Percentiles rank a stretch among this genome's conserved stretches.
These are phyloP conservation scores for Galerucella nymphaeae DNA, from an alignment of 2,888 invertebrate species.

Conservation along the genomic window DNA sequence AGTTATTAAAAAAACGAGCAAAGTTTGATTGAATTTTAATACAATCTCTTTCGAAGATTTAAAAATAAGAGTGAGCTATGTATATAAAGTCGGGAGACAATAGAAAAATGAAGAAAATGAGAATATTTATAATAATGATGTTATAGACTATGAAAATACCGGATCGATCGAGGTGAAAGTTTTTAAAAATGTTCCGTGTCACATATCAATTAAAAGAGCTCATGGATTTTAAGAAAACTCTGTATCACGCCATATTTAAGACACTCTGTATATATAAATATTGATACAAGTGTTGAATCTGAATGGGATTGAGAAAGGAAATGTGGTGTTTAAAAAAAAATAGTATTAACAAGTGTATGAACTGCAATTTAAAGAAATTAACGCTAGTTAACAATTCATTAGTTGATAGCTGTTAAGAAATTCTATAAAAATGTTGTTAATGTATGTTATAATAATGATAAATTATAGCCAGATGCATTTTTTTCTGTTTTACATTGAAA, in stretches of 20 bases:
- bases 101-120: neutral
- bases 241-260: too few relatives aligned
- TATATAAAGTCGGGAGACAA: neutral
- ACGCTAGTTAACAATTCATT: slow-evolving; percentile 16
- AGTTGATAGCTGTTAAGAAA: neutral
- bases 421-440: neutral
- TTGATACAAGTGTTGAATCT: slow-evolving; percentile 21
- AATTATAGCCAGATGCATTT: too few relatives aligned
- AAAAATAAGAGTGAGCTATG: neutral
- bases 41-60: slow-evolving; percentile 5
- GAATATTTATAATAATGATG: neutral
- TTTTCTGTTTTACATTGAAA: neutral
- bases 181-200: too few relatives aligned
- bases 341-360: slow-evolving; percentile 25
- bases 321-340: slow-evolving; percentile 29
- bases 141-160: too few relatives aligned
- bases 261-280: slow-evolving; percentile 2
- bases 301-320: slow-evolving; percentile 31
- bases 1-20: neutral
- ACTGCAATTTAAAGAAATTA: slow-evolving; percentile 28
- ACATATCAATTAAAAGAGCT: too few relatives aligned
- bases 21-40: slow-evolving; percentile 11
- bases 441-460: too few relatives aligned
- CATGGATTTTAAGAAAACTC: too few relatives aligned
- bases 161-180: too few relatives aligned